phyloP scores from a whole-genome alignment of 2,797 vertebrate genomes.

The Synaphobranchus kaupii region DNA sequence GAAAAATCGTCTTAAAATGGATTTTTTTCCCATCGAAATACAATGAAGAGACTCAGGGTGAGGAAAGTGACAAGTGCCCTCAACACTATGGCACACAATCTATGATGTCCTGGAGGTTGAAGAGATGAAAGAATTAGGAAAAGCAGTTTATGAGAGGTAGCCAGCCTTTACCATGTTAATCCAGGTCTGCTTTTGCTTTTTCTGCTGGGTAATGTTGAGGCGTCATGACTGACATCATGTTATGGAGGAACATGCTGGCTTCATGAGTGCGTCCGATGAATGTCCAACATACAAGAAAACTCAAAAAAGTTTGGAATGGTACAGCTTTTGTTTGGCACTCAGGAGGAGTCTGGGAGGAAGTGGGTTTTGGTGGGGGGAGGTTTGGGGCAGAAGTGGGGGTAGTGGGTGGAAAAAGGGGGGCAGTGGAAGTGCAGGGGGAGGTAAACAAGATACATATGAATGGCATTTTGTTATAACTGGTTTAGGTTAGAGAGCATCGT shows the following conservation, averaged over 20 bases:
- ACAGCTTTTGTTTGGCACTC: slow-evolving; percentile 81
- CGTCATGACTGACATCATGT: slow-evolving; percentile 83
- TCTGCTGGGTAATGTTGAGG: slow-evolving; percentile 72
- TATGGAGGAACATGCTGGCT: slow-evolving; percentile 83
- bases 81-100: slow-evolving; percentile 83
- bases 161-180: slow-evolving; percentile 72
- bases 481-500: slow-evolving; percentile 77
- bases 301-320: slow-evolving; percentile 81
- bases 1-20: slow-evolving; percentile 75
- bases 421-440: slow-evolving; percentile 57
- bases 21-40: slow-evolving; percentile 77
- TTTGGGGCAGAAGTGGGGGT: slow-evolving; percentile 69
- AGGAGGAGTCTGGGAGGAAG: slow-evolving; percentile 68
- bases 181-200: slow-evolving; percentile 74
- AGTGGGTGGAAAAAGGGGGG: slow-evolving; percentile 52
- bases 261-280: slow-evolving; percentile 80
- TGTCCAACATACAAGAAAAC: slow-evolving; percentile 81
- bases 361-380: slow-evolving; percentile 56
- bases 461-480: slow-evolving; percentile 80
- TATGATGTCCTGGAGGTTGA: slow-evolving; percentile 82
- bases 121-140: slow-evolving; percentile 81
- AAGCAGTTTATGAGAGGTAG: slow-evolving; percentile 81
- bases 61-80: slow-evolving; percentile 75
- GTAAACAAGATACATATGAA: slow-evolving; percentile 83
- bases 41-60: slow-evolving; percentile 74